Conservation (phyloP, 2,888 invertebrate species). For the Homarus gammarus region DNA sequence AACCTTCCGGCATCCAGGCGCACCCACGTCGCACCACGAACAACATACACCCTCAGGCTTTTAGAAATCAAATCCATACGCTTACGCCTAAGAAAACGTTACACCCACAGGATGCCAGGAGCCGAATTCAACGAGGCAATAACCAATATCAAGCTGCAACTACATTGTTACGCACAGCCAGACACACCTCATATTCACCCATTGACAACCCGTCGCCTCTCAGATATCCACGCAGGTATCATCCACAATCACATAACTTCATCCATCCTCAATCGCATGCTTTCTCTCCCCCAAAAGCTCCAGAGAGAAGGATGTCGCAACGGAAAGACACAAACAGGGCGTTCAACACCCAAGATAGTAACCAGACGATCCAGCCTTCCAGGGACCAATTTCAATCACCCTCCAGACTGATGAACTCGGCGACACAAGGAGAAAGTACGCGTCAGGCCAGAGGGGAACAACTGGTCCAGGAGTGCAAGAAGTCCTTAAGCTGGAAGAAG, state of each 20-base stretch:
- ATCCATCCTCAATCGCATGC: slow-evolving; percentile 13
- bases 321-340: background rate
- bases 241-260: slow-evolving; percentile 15
- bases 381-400: too few relatives aligned
- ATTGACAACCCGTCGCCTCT: background rate
- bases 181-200: background rate
- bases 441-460: background rate
- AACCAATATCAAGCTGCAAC: background rate
- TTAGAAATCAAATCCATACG: background rate
- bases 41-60: background rate
- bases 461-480: slow-evolving; percentile 3
- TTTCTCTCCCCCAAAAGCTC: background rate
- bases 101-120: background rate
- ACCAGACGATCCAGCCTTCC: too few relatives aligned
- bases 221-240: background rate
- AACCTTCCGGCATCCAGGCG: background rate
- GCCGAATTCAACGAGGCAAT: background rate
- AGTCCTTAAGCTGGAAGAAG: slow-evolving; percentile 21
- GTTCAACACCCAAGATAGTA: too few relatives aligned
- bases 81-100: background rate
- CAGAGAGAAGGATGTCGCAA: background rate
- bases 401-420: too few relatives aligned
- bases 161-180: background rate
- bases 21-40: background rate
- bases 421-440: too few relatives aligned